Percentiles rank a stretch among this genome's conserved stretches.
phyloP scores from a whole-genome alignment of 2,797 vertebrate genomes.

The Acanthiza pusilla region DNA sequence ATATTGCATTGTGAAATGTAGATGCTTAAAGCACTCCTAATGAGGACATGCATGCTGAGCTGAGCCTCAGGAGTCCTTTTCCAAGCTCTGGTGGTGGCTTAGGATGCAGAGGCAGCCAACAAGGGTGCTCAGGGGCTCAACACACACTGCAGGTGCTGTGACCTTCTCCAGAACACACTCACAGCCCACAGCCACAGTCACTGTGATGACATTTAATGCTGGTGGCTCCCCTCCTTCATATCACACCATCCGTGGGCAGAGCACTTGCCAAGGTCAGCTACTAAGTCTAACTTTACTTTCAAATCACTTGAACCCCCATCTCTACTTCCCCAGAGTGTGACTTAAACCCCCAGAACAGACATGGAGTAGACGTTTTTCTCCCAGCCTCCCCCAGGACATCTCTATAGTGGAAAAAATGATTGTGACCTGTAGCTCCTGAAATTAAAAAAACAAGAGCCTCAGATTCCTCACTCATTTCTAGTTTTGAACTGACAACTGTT shows the following conservation, averaged over 20 bases:
- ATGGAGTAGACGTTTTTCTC: background rate
- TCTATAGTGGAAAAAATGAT: background rate
- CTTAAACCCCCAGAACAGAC: background rate
- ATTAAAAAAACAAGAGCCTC: background rate
- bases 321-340: background rate
- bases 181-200: background rate
- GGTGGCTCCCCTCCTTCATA: background rate
- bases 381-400: background rate
- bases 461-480: background rate
- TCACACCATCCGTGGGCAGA: rapidly evolving
- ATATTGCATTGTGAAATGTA: background rate
- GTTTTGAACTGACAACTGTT: background rate
- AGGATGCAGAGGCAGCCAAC: background rate
- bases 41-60: background rate
- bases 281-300: background rate
- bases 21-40: background rate
- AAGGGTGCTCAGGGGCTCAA: background rate
- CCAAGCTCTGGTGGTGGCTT: background rate
- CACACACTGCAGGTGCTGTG: background rate
- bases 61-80: background rate
- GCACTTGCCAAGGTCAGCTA: background rate
- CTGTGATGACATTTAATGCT: background rate
- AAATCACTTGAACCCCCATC: background rate
- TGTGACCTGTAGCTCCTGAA: background rate
- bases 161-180: background rate